A percentile compares a stretch with the other conserved stretches of the same genome.
Conservation (phyloP, 2,888 invertebrate species). For the Maniola hyperantus region DNA sequence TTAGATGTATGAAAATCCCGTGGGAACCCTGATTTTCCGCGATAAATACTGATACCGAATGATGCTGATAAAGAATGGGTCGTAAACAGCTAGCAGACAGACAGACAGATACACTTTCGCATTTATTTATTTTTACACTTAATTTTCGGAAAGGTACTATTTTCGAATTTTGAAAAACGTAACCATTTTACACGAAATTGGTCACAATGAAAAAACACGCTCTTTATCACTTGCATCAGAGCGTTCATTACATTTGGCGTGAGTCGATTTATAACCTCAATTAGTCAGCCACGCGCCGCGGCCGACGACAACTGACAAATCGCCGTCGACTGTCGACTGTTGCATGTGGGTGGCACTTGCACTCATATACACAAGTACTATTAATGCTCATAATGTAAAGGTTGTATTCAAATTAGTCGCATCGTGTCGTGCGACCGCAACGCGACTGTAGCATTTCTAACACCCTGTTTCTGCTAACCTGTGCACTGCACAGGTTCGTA, state of each 20-base stretch:
- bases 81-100: too few relatives aligned
- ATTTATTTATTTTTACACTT: too few relatives aligned
- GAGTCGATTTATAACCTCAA: constrained; percentile 77
- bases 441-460: too few relatives aligned
- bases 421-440: background rate
- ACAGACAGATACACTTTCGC: too few relatives aligned
- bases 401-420: background rate
- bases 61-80: too few relatives aligned
- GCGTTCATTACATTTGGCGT: constrained; percentile 60
- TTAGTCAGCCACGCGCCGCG: constrained; percentile 69
- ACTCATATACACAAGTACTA: constrained; percentile 11
- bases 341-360: constrained; percentile 58
- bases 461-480: too few relatives aligned
- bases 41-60: too few relatives aligned
- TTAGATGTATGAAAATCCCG: too few relatives aligned
- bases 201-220: constrained; percentile 37
- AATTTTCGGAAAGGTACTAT: too few relatives aligned
- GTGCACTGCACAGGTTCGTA: too few relatives aligned
- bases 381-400: background rate
- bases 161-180: background rate
- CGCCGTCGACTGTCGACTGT: constrained; percentile 62
- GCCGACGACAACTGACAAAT: constrained; percentile 74
- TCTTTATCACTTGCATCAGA: constrained; percentile 48
- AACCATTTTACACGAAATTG: constrained; percentile 17
- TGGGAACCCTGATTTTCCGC: too few relatives aligned